Conservation (phyloP, 2,797 vertebrate genomes). For the Enteromius anoplus region DNA sequence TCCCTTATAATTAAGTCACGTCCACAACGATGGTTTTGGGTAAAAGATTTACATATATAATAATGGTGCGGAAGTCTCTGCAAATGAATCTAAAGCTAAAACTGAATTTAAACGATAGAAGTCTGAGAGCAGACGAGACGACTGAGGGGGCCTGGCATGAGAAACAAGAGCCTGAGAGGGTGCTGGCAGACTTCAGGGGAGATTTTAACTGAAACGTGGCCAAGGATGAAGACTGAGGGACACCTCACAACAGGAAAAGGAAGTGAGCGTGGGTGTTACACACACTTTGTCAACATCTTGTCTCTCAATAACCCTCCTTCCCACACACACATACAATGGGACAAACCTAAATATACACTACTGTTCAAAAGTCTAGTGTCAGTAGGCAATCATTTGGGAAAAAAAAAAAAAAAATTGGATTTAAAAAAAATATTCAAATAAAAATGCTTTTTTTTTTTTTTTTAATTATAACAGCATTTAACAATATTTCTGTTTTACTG, state of each 20-base stretch:
- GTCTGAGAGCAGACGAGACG: neutral
- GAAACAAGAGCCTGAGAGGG: neutral
- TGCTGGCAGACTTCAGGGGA: neutral
- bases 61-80: neutral
- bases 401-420: too few relatives aligned
- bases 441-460: neutral
- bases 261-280: slow-evolving; percentile 23
- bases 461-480: neutral
- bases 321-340: neutral
- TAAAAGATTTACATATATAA: neutral
- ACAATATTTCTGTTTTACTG: neutral
- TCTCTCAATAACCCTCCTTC: slow-evolving; percentile 1
- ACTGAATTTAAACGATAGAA: neutral
- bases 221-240: slow-evolving; percentile 15
- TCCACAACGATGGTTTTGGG: neutral
- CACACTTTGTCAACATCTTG: neutral
- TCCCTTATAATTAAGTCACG: neutral
- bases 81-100: neutral
- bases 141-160: neutral
- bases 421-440: too few relatives aligned
- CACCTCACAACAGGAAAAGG: slow-evolving; percentile 34
- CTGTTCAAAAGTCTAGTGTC: neutral
- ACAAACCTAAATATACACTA: neutral
- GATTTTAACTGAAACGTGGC: neutral
- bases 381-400: too few relatives aligned